A percentile compares a stretch with the other conserved stretches of the same genome.
Evolutionary conservation across 2,888 invertebrate species (phyloP).

Genomic region (Diploptera punctata): DNA sequence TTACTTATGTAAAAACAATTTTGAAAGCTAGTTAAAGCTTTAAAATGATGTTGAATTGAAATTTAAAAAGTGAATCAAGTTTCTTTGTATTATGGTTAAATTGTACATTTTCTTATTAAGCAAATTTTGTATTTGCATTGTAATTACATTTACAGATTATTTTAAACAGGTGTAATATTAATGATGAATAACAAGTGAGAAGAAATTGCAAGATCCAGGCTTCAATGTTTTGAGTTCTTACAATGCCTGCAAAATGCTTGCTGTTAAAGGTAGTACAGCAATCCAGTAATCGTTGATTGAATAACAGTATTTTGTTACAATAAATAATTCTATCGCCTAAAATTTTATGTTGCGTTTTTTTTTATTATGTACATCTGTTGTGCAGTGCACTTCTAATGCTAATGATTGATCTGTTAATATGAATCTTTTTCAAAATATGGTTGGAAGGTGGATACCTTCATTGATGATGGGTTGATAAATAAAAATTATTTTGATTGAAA

Average conservation of each 20-base stretch:
- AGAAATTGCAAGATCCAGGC: background rate
- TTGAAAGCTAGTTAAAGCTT: too few species aligned
- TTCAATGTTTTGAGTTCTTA: background rate
- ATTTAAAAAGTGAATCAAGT: too few species aligned
- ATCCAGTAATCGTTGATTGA: background rate
- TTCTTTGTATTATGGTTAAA: conserved; percentile 31
- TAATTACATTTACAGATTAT: conserved; percentile 9
- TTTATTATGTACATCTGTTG: conserved; percentile 35
- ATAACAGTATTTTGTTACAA: conserved; percentile 34
- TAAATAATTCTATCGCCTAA: conserved; percentile 29
- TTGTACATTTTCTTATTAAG: conserved; percentile 37
- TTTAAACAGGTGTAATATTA: background rate
- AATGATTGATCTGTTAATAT: conserved; percentile 14
- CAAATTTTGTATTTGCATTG: conserved; percentile 32
- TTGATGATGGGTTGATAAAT: conserved; percentile 39
- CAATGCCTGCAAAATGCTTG: background rate
- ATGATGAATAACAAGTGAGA: background rate
- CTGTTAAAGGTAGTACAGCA: too few species aligned
- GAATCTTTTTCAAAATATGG: conserved; percentile 30
- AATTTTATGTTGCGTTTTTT: conserved; percentile 32
- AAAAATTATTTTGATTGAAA: conserved; percentile 40
- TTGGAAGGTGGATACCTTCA: conserved; percentile 35
- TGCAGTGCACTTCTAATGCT: conserved; percentile 34
- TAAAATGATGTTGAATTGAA: too few species aligned
- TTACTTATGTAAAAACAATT: too few species aligned